phyloP scores from a whole-genome alignment of 2,113 vertebrate genomes.

The Rallus limicola region DNA sequence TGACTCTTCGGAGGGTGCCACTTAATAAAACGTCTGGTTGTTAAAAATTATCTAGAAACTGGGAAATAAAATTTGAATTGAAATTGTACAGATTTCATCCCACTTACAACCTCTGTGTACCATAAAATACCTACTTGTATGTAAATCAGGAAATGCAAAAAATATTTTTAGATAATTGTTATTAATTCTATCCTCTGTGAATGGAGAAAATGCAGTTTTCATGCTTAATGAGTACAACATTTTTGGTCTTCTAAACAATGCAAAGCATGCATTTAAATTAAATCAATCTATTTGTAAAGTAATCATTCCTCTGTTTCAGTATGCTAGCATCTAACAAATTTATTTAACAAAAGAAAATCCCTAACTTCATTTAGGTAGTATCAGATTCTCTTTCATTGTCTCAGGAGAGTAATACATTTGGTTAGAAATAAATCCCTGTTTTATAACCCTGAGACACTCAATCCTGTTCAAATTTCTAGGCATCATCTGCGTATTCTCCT shows the following conservation, averaged over 20 bases:
- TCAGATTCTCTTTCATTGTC: not conserved
- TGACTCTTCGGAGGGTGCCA: not conserved
- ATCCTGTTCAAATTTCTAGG: not conserved
- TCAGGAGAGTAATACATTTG: not conserved
- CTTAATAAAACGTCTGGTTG: not conserved
- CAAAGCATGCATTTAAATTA: not conserved
- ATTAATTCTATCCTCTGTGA: not conserved
- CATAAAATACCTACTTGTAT: not conserved
- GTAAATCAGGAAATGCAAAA: not conserved
- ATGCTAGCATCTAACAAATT: not conserved
- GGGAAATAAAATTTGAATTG: not conserved
- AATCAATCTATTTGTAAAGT: not conserved
- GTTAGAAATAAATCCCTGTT: not conserved
- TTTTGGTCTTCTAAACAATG: not conserved
- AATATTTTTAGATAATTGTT: not conserved
- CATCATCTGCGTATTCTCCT: not conserved
- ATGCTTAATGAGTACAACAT: not conserved
- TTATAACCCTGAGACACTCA: not conserved
- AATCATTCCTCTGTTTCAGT: not conserved
- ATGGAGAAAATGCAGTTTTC: not conserved
- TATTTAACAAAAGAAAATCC: not conserved
- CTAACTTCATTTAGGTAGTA: not conserved
- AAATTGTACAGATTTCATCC: not conserved
- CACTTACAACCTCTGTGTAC: not conserved
- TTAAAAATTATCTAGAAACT: not conserved